Conservation (phyloP, 2,888 invertebrate species). For the Ecliptopera silaceata region DNA sequence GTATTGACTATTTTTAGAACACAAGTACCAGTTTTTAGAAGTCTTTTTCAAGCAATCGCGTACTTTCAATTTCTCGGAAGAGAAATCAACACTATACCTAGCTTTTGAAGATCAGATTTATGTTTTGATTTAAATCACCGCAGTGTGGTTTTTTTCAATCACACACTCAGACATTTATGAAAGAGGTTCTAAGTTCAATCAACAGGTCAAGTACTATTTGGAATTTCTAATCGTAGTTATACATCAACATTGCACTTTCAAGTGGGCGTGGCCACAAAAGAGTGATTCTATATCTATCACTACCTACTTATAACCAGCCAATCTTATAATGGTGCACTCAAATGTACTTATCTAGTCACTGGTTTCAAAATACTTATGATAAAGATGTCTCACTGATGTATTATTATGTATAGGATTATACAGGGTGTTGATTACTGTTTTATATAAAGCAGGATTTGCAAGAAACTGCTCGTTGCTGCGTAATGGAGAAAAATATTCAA, state of each 20-base stretch:
- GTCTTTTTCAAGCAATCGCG: background rate
- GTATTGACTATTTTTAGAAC: too few species aligned
- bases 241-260: slow-evolving; percentile 3
- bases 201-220: slow-evolving; percentile 45
- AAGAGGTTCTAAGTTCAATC: slow-evolving; percentile 35
- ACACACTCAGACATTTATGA: slow-evolving; percentile 26
- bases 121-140: slow-evolving; percentile 27
- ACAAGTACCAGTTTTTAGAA: background rate
- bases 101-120: slow-evolving; percentile 20
- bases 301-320: background rate
- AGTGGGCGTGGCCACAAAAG: background rate
- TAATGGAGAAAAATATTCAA: too few species aligned
- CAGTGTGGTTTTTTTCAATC: slow-evolving; percentile 26
- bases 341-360: too few species aligned
- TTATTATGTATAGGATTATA: too few species aligned
- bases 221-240: slow-evolving; percentile 42
- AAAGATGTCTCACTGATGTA: too few species aligned
- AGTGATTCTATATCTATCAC: background rate
- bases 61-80: slow-evolving; percentile 20
- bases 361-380: too few species aligned
- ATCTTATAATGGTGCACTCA: background rate
- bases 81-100: slow-evolving; percentile 17
- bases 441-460: too few species aligned
- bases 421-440: too few species aligned
- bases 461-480: too few species aligned